phyloP scores from a whole-genome alignment of 2,797 vertebrate genomes.

The Propithecus perrieri region DNA sequence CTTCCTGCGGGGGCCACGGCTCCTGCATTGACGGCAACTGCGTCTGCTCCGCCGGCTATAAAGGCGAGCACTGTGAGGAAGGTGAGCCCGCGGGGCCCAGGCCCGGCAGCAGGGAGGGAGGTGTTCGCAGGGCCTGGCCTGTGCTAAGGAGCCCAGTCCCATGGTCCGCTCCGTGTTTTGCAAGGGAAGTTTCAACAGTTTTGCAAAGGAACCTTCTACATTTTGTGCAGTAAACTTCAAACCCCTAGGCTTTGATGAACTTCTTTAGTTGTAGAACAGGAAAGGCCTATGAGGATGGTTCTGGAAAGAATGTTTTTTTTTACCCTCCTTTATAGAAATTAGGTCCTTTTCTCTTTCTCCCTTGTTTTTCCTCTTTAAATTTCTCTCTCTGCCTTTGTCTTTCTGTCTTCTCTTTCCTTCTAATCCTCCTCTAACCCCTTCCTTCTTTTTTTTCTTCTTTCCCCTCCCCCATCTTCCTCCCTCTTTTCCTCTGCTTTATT shows the following conservation, averaged over 20 bases:
- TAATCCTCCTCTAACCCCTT: neutral
- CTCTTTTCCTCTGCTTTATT: neutral
- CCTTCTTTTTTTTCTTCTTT: neutral
- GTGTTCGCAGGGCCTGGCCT: accelerated
- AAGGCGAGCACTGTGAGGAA: constrained; percentile 96
- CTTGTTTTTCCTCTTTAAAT: neutral
- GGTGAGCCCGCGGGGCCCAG: constrained; percentile 83
- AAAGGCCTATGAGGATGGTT: neutral
- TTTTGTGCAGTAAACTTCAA: neutral
- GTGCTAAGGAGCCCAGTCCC: neutral
- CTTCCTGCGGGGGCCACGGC: constrained; percentile 95
- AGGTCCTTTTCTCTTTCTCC: neutral
- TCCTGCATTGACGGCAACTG: constrained; percentile 97
- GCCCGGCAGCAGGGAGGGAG: neutral
- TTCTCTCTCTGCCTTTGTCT: neutral
- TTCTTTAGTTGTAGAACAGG: neutral
- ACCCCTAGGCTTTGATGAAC: neutral
- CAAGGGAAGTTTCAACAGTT: neutral
- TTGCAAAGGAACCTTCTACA: neutral
- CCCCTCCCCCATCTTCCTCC: neutral
- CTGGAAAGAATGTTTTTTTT: neutral
- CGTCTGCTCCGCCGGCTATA: constrained; percentile 95
- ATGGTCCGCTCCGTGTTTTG: neutral
- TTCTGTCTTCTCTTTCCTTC: neutral
- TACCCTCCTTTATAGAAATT: neutral